Base-by-base conservation (phyloP, 2,113 vertebrate species). In the Empidonax traillii region DNA sequence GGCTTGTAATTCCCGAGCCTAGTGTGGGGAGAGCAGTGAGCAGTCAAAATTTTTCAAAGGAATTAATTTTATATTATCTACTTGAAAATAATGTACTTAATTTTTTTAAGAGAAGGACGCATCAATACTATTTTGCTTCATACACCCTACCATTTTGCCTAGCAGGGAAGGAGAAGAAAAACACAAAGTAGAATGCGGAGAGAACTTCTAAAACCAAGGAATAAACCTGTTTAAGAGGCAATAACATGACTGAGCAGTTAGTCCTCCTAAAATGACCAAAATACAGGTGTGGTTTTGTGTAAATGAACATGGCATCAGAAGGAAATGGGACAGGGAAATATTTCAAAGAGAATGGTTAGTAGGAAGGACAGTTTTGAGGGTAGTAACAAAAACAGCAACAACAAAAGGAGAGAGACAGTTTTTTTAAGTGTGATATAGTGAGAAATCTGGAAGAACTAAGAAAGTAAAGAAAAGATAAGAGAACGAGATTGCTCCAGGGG, bases 1-100 rank as follows among this genome's bases (percentile, higher is more conserved):
- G 96, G 98, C 98, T 97, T 99, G 99, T 72, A 99, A 97, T 39
- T 99, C 99, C 43, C 98, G 98, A 88, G 99, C 99, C 99, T 99
- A 30, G 41, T 7, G 66, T 12, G 14, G 23, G 63, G 75, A 93
- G 89, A 92, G 19, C 30, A 92, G 41, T 20, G 41, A 67, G 13
- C 41, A 80, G 12, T 39, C 39, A 77, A 53, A 79, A 68, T 10
- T 6, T 59, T 49, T 47, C 33, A 31, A 24, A 82, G 14, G 12
- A 90, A 91, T 72, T 3, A 15, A 46, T 87, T 74, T 76, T 24
- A 39, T 65, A 33, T 81, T 55, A 76, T 27, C 69, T 80, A 72
- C 24, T 87, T 66, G 18, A 27, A 94, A 39, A 66, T 2, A 72
- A 41, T 20, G 16, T 52, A 41, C 58, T 71, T 93, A 59, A 14